These are phyloP conservation scores for Melanostoma mellinum DNA, from an alignment of 2,888 invertebrate genomes.

Conservation along the genomic window DNA sequence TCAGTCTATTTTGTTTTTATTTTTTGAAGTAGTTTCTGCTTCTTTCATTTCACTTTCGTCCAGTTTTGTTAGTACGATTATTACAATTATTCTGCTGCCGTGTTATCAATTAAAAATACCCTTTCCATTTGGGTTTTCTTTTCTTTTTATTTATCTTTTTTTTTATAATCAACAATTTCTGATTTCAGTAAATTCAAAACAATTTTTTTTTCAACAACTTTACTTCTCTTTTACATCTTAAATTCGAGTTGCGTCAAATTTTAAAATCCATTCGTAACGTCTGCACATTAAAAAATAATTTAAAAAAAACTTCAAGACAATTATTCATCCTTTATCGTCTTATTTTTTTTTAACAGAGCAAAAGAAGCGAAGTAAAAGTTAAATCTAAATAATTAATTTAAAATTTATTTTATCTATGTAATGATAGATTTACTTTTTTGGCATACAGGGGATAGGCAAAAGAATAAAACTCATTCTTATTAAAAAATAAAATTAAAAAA, in stretches of 20 bases:
- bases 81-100: too few relatives aligned
- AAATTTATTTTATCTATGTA: slow-evolving; percentile 27
- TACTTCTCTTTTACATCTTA: slow-evolving; percentile 13
- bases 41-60: too few relatives aligned
- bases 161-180: too few relatives aligned
- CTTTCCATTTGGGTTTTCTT: too few relatives aligned
- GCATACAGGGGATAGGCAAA: slow-evolving; percentile 24
- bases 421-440: slow-evolving; percentile 35
- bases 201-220: background rate
- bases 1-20: too few relatives aligned
- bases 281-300: slow-evolving; percentile 40
- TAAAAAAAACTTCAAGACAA: slow-evolving; percentile 45
- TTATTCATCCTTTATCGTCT: slow-evolving; percentile 11
- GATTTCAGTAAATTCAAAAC: background rate
- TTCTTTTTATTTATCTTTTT: too few relatives aligned
- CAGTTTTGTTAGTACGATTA: too few relatives aligned
- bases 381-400: slow-evolving; percentile 20
- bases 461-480: background rate
- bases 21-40: too few relatives aligned
- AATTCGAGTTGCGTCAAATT: slow-evolving; percentile 7
- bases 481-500: slow-evolving; percentile 39
- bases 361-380: slow-evolving; percentile 36
- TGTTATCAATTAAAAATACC: too few relatives aligned
- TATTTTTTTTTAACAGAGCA: background rate
- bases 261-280: slow-evolving; percentile 40